phyloP scores from a whole-genome alignment of 2,113 vertebrate genomes.

The Mionectes macconnelli region DNA sequence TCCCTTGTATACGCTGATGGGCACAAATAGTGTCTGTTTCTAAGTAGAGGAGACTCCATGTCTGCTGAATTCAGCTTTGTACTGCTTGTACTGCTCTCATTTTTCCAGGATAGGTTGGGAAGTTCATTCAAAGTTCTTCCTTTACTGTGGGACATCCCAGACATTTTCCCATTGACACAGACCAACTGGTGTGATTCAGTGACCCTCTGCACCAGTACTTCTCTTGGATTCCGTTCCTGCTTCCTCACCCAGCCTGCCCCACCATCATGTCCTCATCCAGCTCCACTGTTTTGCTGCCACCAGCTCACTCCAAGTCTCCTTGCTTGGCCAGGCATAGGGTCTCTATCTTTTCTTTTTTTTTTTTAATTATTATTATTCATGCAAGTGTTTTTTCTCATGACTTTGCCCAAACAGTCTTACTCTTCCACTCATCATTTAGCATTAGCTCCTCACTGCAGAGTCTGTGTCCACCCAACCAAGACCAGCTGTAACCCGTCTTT shows the following conservation, averaged over 20 bases:
- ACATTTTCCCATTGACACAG: slow-evolving; percentile 37
- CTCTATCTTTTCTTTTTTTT: neutral
- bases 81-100: neutral
- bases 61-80: slow-evolving; percentile 7
- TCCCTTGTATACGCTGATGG: neutral
- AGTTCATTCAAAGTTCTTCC: slow-evolving; percentile 39
- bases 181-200: neutral
- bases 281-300: neutral
- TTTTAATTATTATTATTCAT: neutral
- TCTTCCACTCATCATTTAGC: neutral
- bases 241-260: neutral
- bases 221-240: neutral
- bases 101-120: slow-evolving; percentile 1
- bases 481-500: neutral
- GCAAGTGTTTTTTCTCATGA: neutral
- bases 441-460: neutral
- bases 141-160: slow-evolving; percentile 48
- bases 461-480: neutral
- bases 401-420: neutral
- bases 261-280: neutral
- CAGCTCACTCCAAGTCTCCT: neutral
- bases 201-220: slow-evolving; percentile 9
- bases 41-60: neutral
- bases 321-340: neutral
- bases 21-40: neutral